These are phyloP conservation scores for Rhynchotus rufescens DNA, from an alignment of 2,797 vertebrate species.

Conservation along the genomic window DNA sequence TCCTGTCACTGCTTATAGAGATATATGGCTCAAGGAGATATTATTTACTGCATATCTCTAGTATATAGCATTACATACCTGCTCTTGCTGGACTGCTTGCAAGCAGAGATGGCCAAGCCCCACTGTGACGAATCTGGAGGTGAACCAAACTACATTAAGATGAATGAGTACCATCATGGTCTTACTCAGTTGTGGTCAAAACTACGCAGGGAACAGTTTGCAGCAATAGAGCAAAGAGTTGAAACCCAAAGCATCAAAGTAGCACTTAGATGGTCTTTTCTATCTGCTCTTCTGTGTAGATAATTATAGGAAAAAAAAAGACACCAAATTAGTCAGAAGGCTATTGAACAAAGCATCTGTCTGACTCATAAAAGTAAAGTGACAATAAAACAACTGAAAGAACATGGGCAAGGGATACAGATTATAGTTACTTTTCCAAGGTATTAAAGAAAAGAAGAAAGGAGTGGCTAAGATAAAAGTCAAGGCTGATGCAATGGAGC, in stretches of 20 bases:
- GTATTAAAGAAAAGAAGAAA: conserved; percentile 26
- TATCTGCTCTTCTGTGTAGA: not conserved
- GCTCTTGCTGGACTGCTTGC: not conserved
- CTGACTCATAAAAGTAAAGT: conserved; percentile 75
- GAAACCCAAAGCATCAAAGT: not conserved
- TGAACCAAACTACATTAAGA: not conserved
- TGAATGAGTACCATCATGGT: not conserved
- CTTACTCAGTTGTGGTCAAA: conserved; percentile 35
- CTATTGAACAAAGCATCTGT: conserved; percentile 28
- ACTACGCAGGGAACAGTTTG: not conserved
- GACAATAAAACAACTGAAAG: conserved; percentile 7
- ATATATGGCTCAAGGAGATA: conserved; percentile 10
- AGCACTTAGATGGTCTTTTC: not conserved
- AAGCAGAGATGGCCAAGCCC: not conserved
- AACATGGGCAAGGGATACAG: not conserved
- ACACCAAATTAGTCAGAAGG: conserved; percentile 47
- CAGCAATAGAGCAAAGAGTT: conserved; percentile 11
- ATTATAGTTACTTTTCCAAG: conserved; percentile 54
- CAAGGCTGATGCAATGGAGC: not conserved
- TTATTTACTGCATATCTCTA: not conserved
- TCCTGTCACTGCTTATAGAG: not conserved
- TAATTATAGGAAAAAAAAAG: conserved; percentile 12
- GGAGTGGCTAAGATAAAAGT: conserved; percentile 8
- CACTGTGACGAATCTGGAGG: not conserved
- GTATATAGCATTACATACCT: not conserved